These are phyloP conservation scores for Corella eumyota DNA, from an alignment of 23 tunicate genomes.

Conservation along the genomic window DNA sequence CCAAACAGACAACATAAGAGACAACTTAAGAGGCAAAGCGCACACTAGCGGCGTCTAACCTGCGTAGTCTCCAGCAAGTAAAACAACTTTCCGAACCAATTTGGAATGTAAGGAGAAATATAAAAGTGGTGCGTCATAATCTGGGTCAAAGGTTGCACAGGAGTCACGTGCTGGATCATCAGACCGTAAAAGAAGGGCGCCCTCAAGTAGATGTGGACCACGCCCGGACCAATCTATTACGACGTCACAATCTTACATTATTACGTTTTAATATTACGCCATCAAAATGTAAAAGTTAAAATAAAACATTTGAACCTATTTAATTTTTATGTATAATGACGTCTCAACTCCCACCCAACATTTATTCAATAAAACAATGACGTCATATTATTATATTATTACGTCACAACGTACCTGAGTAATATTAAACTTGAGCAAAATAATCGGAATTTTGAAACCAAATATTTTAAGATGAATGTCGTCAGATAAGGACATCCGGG, in stretches of 20 bases:
- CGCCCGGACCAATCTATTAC: constrained; percentile 78
- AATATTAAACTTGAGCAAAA: constrained; percentile 46
- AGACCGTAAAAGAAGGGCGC: constrained; percentile 49
- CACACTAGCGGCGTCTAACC: no score
- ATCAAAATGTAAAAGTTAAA: no score
- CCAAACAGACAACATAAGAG: no score
- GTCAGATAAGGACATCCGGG: constrained; percentile 48
- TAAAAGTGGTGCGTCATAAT: constrained; percentile 58
- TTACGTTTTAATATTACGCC: no score
- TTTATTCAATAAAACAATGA: no score
- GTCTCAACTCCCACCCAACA: no score
- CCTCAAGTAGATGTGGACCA: constrained; percentile 62
- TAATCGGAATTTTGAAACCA: constrained; percentile 19
- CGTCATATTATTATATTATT: no score
- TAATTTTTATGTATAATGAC: no score
- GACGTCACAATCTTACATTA: no score
- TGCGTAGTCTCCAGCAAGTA: constrained; percentile 73
- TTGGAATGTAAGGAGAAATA: constrained; percentile 46
- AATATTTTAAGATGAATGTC: constrained; percentile 27
- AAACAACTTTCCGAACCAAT: constrained; percentile 45
- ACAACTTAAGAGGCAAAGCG: no score
- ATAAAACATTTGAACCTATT: no score
- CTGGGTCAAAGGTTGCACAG: constrained; percentile 62
- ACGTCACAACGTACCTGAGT: no score
- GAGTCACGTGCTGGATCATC: constrained; percentile 82